These are phyloP conservation scores for Thalassoma bifasciatum DNA, from an alignment of 2,113 vertebrate genomes.

Conservation along the genomic window DNA sequence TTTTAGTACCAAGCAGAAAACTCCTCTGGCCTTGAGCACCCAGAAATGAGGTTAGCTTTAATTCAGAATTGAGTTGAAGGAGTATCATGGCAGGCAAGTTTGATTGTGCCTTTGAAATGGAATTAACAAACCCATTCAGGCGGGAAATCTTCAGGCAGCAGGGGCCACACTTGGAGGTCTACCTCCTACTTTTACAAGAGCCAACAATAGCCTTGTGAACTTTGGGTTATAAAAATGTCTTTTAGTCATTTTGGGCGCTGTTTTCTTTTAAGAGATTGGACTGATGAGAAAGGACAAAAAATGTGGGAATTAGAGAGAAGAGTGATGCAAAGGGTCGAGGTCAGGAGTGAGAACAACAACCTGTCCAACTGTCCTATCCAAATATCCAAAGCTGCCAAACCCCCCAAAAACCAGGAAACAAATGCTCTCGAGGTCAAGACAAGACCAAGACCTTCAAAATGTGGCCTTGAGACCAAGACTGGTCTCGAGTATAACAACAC, in stretches of 20 bases:
- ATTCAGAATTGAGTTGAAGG: conserved; percentile 68
- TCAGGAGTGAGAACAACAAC: too few relatives aligned
- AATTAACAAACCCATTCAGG: conserved; percentile 69
- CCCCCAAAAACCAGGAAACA: too few relatives aligned
- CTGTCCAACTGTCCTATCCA: too few relatives aligned
- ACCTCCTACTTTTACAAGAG: conserved; percentile 36
- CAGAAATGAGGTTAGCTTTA: conserved; percentile 74
- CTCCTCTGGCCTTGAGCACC: conserved; percentile 55
- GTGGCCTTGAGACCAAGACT: too few relatives aligned
- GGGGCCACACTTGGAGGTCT: conserved; percentile 28
- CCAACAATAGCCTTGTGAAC: conserved; percentile 33
- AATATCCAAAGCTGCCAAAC: too few relatives aligned
- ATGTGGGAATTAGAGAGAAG: too few relatives aligned
- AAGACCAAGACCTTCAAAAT: too few relatives aligned
- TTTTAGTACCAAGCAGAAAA: conserved; percentile 47
- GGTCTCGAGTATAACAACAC: too few relatives aligned
- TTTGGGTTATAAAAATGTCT: conserved; percentile 38
- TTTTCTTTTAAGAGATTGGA: too few relatives aligned
- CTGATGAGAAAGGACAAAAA: not conserved
- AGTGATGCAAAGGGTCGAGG: too few relatives aligned
- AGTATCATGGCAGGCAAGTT: conserved; percentile 59
- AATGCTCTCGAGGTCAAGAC: too few relatives aligned
- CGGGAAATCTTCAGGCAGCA: conserved; percentile 65
- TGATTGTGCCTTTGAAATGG: conserved; percentile 73
- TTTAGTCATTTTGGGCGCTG: not conserved